A percentile compares a stretch with the other conserved stretches of the same genome.
These are phyloP conservation scores for Nesogale talazaci DNA, from an alignment of 2,113 vertebrate species.

Conservation along the genomic window DNA sequence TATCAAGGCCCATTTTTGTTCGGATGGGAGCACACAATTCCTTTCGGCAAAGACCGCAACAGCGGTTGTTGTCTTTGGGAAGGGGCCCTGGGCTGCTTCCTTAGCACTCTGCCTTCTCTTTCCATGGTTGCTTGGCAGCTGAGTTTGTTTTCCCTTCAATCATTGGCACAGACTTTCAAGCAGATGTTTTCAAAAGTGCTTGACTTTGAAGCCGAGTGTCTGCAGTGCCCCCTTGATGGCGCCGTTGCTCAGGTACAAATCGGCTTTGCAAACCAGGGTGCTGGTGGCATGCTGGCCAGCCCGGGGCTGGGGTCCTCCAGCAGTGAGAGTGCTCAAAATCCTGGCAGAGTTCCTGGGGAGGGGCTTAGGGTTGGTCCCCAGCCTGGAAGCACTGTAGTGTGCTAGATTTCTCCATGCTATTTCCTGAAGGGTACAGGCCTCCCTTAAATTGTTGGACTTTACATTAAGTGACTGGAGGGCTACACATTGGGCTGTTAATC, in stretches of 20 bases:
- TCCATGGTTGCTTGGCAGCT: conserved; percentile 64
- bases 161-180: conserved; percentile 65
- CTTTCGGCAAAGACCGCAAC: neutral
- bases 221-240: conserved; percentile 45
- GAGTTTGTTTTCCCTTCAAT: conserved; percentile 75
- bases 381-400: neutral
- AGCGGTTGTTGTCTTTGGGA: neutral
- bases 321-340: neutral
- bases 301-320: neutral
- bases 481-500: too few relatives aligned
- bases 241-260: neutral
- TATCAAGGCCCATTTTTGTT: neutral
- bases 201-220: conserved; percentile 74
- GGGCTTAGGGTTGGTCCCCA: neutral
- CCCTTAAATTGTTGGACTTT: neutral
- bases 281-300: neutral
- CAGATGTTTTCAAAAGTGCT: conserved; percentile 78
- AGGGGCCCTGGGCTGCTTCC: conserved; percentile 26
- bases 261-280: conserved; percentile 72
- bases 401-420: accelerated
- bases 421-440: neutral
- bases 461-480: too few relatives aligned
- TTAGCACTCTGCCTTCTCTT: conserved; percentile 15
- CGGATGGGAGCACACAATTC: neutral
- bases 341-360: neutral